Evolutionary conservation across 2,888 invertebrate genomes (phyloP), one percentile per base, ranked within the genome.

Genomic region (Busseola fusca): DNA sequence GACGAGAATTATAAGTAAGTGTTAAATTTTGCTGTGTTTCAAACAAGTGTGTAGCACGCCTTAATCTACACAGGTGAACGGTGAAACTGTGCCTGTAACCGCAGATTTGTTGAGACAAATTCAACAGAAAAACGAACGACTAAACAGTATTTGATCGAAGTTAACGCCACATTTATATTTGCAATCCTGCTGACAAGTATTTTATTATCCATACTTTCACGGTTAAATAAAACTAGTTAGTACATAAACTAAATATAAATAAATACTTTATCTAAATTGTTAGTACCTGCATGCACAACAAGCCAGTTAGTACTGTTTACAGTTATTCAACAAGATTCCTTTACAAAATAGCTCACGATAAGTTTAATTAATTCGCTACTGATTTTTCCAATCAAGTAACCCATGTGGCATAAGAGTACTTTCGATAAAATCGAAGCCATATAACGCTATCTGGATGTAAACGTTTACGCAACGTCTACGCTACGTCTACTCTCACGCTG

Each of bases 251-350:
- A 52, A 54, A 34, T n/a, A n/a, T n/a, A 59, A 25, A 48, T 60
- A 25, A 42, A 34, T 58, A 76, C 10, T 10, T 59, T 25, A 52
- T 40, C 57, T 66, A 66, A 56, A n/a, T 50, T 40, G 48, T 69
- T 79, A 80, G 59, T 78, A 65, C 57, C 72, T 59, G 50, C 80
- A 83, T 82, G 83, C 83, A 83, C 78, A 84, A 81, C 81, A 81
- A 86, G 73, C 78, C 66, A 78, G 81, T 86, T 84, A 85, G 75
- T 72, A 69, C 3, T 66, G 64, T 34, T 3, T n/a, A 42, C 6
- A 45, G 56, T 74, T 73, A 59, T 30, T 72, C 18, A 50, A 4
- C n/a, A 45, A 1, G 37, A 71, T 63, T 48, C 37, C 25, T 25
- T 25, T 54, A 56, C 21, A 16, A 50, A 68, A 68, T 40, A 67